phyloP scores from a whole-genome alignment of 2,113 vertebrate species.

The Eleginops maclovinus region DNA sequence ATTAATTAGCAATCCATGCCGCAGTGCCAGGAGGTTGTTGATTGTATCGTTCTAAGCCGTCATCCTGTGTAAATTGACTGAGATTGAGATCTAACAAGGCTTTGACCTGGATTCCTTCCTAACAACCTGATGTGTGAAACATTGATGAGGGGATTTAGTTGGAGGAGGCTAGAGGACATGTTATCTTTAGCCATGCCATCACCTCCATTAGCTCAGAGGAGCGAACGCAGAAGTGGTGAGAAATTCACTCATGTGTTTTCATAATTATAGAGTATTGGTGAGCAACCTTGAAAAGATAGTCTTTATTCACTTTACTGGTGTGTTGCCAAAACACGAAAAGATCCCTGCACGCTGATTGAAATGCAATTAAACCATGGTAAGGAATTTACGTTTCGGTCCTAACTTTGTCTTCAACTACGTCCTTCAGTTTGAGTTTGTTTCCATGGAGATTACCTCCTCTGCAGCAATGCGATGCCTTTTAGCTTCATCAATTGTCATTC shows the following conservation, averaged over 20 bases:
- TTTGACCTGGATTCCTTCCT: constrained; percentile 77
- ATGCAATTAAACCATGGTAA: neutral
- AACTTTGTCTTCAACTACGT: neutral
- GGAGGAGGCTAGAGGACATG: constrained; percentile 70
- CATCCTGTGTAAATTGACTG: constrained; percentile 82
- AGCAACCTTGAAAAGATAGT: constrained; percentile 38
- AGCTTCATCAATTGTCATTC: constrained; percentile 42
- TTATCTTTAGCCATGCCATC: constrained; percentile 72
- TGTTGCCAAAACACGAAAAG: constrained; percentile 4
- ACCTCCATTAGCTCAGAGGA: constrained; percentile 55
- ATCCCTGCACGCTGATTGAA: neutral
- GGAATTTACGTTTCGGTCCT: neutral
- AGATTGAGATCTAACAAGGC: constrained; percentile 82
- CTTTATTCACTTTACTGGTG: constrained; percentile 12
- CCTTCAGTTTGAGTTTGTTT: neutral
- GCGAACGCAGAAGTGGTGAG: constrained; percentile 35
- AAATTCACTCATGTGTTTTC: neutral
- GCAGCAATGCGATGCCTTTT: constrained; percentile 5
- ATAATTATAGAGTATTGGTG: neutral
- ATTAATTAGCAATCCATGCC: constrained; percentile 77
- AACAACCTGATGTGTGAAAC: constrained; percentile 70
- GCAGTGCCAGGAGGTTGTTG: constrained; percentile 77
- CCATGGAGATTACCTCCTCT: neutral
- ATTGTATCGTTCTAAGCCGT: constrained; percentile 79
- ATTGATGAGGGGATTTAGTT: constrained; percentile 75